phyloP scores from a whole-genome alignment of 2,113 vertebrate species.

The Ivindomyrus marchei region DNA sequence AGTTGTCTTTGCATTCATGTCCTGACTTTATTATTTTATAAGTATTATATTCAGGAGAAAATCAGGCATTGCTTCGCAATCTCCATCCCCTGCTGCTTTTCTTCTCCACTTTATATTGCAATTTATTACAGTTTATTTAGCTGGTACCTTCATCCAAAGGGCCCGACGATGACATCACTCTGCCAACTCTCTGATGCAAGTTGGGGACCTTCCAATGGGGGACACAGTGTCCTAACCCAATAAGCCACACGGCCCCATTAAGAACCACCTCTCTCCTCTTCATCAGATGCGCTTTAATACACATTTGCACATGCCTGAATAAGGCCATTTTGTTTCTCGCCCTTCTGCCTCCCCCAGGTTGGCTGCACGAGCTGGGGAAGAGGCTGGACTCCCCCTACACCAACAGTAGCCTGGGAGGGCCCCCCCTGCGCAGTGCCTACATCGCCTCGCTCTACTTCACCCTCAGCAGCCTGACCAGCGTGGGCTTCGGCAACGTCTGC shows the following conservation, averaged over 20 bases:
- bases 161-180: not conserved
- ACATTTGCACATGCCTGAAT: not conserved
- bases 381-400: conserved; percentile 82
- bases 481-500: conserved; percentile 92
- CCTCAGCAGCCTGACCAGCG: conserved; percentile 95
- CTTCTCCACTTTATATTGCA: not conserved
- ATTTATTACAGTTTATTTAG: not conserved
- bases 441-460: conserved; percentile 95
- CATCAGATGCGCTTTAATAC: not conserved
- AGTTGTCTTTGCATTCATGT: not conserved
- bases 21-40: not conserved
- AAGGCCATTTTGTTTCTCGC: not conserved
- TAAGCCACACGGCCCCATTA: not conserved
- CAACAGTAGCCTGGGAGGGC: conserved; percentile 80
- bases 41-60: not conserved
- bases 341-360: conserved; percentile 58
- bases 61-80: not conserved
- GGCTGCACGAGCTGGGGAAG: conserved; percentile 90
- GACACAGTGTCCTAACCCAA: not conserved
- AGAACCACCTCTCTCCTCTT: not conserved
- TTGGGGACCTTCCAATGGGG: not conserved
- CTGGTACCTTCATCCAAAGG: not conserved
- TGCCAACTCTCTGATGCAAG: not conserved
- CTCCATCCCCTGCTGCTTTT: not conserved
- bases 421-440: conserved; percentile 80